Evolutionary conservation across 1,140 invertebrate genomes (phyloP), one percentile per base, ranked within the genome.

Genomic region (Zeugodacus cucurbitae): DNA sequence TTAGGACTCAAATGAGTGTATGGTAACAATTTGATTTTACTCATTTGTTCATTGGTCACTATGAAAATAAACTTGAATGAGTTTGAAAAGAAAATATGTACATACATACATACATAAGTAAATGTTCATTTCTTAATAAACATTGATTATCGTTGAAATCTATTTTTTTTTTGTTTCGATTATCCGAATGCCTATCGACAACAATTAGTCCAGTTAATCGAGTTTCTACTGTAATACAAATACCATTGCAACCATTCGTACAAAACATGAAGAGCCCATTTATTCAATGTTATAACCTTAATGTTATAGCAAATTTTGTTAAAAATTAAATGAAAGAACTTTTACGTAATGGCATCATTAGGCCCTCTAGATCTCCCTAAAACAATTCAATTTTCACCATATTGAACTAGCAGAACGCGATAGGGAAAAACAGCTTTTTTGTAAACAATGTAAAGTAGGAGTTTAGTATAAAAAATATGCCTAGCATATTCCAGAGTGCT

Each of bases 231-330:
- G 59, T 44, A 74, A 88, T 34, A 88, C 67, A 11, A 74, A 78
- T 57, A 70, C 44, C 59, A 58, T 85, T 26, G 59, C 58, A 54
- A 88, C 58, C n/a, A 88, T 64, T 57, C 57, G 78, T 58, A 85
- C 48, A 67, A 62, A 88, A 37, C 29, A 34, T 67, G 20, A 70
- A 70, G 37, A 44, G 20, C 26, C 82, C 20, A 85, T 89, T n/a
- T 89, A 86, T 48, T 86, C 82, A n/a, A 89, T 59, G 62, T 62
- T 85, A 54, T 89, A 89, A 29, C 86, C 88, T 26, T 89, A 89
- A 20, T 78, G 74, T 62, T 41, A 87, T 86, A 37, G n/a, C 86
- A 26, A 67, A 88, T 22, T 87, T 88, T 86, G 87, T 88, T 22
- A 74, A 88, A 34, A 34, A 41, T 44, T 87, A 88, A 44, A 82